A percentile compares a stretch with the other conserved stretches of the same genome.
phyloP scores from a whole-genome alignment of 30 jellyfish, hydroid and myxozoan species.

The Clytia hemisphaerica region DNA sequence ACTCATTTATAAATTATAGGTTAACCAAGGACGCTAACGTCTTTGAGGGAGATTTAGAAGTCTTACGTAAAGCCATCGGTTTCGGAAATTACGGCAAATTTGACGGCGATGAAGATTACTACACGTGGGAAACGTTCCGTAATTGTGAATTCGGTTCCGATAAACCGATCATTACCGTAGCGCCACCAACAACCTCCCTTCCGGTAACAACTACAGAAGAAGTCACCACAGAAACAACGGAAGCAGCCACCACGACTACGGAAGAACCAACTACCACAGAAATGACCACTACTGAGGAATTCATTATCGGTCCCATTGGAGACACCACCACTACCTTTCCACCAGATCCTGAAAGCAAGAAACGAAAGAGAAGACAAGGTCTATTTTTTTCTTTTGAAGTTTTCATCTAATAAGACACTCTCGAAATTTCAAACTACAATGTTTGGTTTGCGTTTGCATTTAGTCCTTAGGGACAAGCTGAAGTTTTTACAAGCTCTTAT shows the following conservation, averaged over 20 bases:
- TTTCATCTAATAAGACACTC: no score
- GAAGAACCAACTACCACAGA: neutral
- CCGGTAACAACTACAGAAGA: conserved; percentile 4
- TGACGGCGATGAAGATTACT: conserved; percentile 56
- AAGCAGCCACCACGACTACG: conserved; percentile 5
- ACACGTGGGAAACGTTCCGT: conserved; percentile 44
- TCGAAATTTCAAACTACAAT: no score
- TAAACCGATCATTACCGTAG: conserved; percentile 3
- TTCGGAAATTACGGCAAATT: conserved; percentile 52
- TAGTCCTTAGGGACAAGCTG: no score
- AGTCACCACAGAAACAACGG: neutral
- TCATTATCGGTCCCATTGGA: neutral
- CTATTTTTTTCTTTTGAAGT: no score
- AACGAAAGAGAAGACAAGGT: no score
- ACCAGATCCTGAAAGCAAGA: no score
- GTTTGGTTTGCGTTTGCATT: no score
- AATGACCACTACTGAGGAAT: neutral
- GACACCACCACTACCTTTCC: no score
- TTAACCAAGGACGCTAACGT: conserved; percentile 6
- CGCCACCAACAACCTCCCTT: neutral
- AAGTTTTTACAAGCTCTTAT: no score
- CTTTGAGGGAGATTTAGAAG: conserved; percentile 34
- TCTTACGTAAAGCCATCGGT: conserved; percentile 76
- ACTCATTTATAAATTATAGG: neutral
- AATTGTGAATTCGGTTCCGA: conserved; percentile 48